These are phyloP conservation scores for Proctacanthus coquilletti DNA, from an alignment of 1,140 invertebrate species.

Conservation along the genomic window DNA sequence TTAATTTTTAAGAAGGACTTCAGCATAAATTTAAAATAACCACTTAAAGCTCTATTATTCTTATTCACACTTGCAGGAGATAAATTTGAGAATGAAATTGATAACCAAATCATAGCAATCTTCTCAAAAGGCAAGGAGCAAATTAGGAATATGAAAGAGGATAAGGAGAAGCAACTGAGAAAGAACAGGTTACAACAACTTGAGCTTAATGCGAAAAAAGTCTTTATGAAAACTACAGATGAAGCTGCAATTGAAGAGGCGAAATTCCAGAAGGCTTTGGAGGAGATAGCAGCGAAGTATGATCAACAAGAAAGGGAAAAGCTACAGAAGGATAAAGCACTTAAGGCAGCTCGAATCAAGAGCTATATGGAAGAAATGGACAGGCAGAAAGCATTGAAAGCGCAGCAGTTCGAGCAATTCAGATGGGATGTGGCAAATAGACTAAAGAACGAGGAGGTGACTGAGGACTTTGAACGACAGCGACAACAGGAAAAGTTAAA, in stretches of 20 bases:
- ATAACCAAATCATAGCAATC: background rate
- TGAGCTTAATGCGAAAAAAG: background rate
- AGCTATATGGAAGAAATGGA: conserved; percentile 7
- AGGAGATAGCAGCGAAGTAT: conserved; percentile 17
- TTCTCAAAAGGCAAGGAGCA: background rate
- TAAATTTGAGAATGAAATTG: background rate
- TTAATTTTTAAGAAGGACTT: too few relatives aligned
- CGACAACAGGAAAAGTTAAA: conserved; percentile 15
- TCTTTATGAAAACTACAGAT: background rate
- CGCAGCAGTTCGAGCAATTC: conserved; percentile 11
- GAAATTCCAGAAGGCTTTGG: conserved; percentile 23
- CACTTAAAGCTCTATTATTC: too few relatives aligned
- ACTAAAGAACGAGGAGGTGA: conserved; percentile 19
- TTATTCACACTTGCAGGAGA: background rate
- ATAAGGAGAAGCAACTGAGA: background rate
- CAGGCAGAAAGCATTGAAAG: conserved; percentile 6
- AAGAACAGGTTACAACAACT: background rate
- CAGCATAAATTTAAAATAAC: too few relatives aligned
- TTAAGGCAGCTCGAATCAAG: conserved; percentile 13
- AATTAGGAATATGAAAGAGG: background rate
- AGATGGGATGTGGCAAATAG: conserved; percentile 18
- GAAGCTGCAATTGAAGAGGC: conserved; percentile 13
- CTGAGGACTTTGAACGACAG: conserved; percentile 26
- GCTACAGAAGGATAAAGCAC: conserved; percentile 14
- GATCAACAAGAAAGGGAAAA: conserved; percentile 24